phyloP scores from a whole-genome alignment of 2,888 invertebrate species.

The Eristalis arbustorum region DNA sequence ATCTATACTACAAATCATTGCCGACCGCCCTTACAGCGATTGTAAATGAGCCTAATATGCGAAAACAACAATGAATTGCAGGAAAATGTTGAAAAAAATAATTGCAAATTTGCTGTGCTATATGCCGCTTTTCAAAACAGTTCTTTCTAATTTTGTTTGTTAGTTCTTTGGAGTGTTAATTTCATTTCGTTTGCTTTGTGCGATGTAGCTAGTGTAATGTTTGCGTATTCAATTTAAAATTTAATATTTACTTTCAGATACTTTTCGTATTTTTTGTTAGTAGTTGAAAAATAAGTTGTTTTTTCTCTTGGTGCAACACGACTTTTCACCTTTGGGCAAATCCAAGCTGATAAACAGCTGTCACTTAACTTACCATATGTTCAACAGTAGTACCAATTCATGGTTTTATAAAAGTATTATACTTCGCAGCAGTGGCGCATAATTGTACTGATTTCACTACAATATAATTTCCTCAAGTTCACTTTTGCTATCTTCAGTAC shows the following conservation, averaged over 20 bases:
- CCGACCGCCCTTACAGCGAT: background rate
- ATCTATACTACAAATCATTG: conserved; percentile 21
- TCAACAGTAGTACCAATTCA: conserved; percentile 8
- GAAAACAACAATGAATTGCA: conserved; percentile 3
- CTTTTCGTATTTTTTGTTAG: background rate
- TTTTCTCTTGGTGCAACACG: background rate
- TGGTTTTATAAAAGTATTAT: background rate
- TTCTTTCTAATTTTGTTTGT: background rate
- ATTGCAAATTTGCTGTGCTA: background rate
- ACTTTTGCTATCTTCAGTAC: too few species aligned
- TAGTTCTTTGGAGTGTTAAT: background rate
- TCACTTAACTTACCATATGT: conserved; percentile 23
- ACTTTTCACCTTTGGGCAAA: conserved; percentile 35
- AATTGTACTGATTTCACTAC: too few species aligned
- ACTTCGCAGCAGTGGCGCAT: background rate
- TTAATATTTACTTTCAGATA: background rate
- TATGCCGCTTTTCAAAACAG: background rate
- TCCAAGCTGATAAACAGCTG: conserved; percentile 36
- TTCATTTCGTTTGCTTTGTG: background rate
- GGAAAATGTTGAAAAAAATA: background rate
- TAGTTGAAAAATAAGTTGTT: background rate
- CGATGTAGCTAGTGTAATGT: background rate
- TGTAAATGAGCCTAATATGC: background rate
- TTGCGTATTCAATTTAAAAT: background rate
- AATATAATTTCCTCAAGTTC: too few species aligned